phyloP scores from a whole-genome alignment of 35 echinoderm and acorn worm species.

The Apostichopus japonicus region DNA sequence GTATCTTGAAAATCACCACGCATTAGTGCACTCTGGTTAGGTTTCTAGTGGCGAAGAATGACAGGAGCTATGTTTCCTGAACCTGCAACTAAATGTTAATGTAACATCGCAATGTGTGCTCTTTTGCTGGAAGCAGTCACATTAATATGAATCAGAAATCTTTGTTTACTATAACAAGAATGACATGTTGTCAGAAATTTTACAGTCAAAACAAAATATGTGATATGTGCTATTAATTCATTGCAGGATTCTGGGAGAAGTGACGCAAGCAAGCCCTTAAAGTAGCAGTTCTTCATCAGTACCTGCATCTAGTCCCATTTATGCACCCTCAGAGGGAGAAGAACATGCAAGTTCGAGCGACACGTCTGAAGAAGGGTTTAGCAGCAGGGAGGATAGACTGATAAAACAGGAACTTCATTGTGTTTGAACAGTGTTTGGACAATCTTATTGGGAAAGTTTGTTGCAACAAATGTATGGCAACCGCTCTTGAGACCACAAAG shows the following conservation, averaged over 20 bases:
- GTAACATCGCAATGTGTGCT: too few relatives aligned
- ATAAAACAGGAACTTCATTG: conserved; percentile 5
- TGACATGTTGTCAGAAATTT: not conserved
- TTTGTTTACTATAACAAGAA: too few relatives aligned
- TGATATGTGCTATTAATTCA: not conserved
- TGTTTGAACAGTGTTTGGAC: not conserved
- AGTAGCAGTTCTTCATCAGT: conserved; percentile 20
- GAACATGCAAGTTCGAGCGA: not conserved
- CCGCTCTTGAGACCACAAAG: not conserved
- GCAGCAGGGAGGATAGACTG: not conserved
- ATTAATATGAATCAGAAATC: too few relatives aligned
- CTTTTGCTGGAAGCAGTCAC: too few relatives aligned
- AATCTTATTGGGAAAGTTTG: not conserved
- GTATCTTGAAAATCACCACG: too few relatives aligned
- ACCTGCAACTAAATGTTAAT: too few relatives aligned
- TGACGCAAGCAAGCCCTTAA: not conserved
- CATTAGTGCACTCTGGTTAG: too few relatives aligned
- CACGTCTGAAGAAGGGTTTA: not conserved
- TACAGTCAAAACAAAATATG: not conserved
- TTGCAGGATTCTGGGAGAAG: not conserved
- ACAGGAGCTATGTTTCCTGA: too few relatives aligned
- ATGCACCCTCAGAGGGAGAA: conserved; percentile 22
- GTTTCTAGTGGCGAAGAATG: too few relatives aligned
- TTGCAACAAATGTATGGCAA: too few relatives aligned
- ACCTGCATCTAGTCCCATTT: not conserved